Conservation (phyloP, 2,113 vertebrate genomes). For the Myxocyprinus asiaticus region DNA sequence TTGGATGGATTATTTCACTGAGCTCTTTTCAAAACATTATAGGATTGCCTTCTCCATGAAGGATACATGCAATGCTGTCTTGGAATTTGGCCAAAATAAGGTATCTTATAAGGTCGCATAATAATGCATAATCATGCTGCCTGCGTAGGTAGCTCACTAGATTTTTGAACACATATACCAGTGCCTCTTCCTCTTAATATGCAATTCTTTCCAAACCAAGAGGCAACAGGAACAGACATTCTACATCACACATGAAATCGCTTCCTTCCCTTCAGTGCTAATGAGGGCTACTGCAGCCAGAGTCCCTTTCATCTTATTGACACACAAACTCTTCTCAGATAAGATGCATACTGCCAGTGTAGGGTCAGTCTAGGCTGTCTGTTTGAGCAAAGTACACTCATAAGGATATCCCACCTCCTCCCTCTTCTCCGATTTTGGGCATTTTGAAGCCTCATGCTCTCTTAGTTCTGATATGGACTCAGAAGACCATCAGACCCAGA, state of each 20-base stretch:
- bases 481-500: slow-evolving; percentile 69
- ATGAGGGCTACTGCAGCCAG: slow-evolving; percentile 78
- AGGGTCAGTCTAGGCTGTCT: slow-evolving; percentile 67
- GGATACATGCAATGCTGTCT: too few relatives aligned
- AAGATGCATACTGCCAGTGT: slow-evolving; percentile 81
- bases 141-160: too few relatives aligned
- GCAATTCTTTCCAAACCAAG: slow-evolving; percentile 24
- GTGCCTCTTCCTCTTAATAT: too few relatives aligned
- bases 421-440: slow-evolving; percentile 69
- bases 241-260: slow-evolving; percentile 53
- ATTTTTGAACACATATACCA: too few relatives aligned
- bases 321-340: slow-evolving; percentile 90
- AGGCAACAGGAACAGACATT: slow-evolving; percentile 48
- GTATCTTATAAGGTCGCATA: too few relatives aligned
- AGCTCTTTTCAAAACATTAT: too few relatives aligned
- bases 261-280: slow-evolving; percentile 63
- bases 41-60: too few relatives aligned
- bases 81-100: too few relatives aligned
- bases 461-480: slow-evolving; percentile 75
- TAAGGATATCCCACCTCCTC: slow-evolving; percentile 76
- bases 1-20: too few relatives aligned
- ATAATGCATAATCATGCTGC: too few relatives aligned
- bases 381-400: slow-evolving; percentile 71
- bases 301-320: slow-evolving; percentile 85
- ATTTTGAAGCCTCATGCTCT: slow-evolving; percentile 93